Base-by-base conservation (phyloP, 2,797 vertebrate genomes). In the Amazonetta brasiliensis region DNA sequence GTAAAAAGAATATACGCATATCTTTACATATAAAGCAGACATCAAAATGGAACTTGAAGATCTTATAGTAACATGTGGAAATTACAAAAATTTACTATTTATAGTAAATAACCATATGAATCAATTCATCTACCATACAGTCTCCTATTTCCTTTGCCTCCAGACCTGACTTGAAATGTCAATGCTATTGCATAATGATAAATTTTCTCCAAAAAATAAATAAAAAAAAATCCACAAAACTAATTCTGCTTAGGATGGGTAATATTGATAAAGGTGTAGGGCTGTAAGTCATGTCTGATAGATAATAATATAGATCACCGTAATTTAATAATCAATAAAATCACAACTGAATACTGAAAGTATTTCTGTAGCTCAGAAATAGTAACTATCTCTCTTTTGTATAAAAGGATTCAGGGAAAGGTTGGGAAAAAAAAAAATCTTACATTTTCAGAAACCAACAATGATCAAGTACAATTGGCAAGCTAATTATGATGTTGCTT, bases 241-340 rank as follows among this genome's bases (percentile, higher is more conserved):
- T 85, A 25, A 58, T 92, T 89, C 77, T 84, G 5, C 59, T 84
- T 84, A 68, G 21, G 50, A 39, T 68, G 31, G 43, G 39, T 87
- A 83, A 74, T 92, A 74, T 2, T 81, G 26, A 87, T 83, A 83
- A 68, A 91, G 7, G 16, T 67, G 30, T 3, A 56, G 26, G 48
- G 4, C 23, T 91, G 62, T 78, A 69, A 92, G 37, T 81, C 55
- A 81, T 11, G 63, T 90, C 50, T 84, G 46, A 68, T n/a, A 89
- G 31, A 78, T 39, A 80, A 69, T 22, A 82, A 44, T 69, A 84
- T 9, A 68, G 26, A 89, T 87, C 26, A 50, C 23, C 17, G 62
- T 89, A 56, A 80, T 89, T 87, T 92, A 84, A 75, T 93, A 78
- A 85, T 89, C 75, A 94, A n/a, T 85, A 95, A 64, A 94, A 37